Evolutionary conservation across 2,888 invertebrate species (phyloP), one percentile per base, ranked within the genome.

Genomic region (Tholera decimalis): DNA sequence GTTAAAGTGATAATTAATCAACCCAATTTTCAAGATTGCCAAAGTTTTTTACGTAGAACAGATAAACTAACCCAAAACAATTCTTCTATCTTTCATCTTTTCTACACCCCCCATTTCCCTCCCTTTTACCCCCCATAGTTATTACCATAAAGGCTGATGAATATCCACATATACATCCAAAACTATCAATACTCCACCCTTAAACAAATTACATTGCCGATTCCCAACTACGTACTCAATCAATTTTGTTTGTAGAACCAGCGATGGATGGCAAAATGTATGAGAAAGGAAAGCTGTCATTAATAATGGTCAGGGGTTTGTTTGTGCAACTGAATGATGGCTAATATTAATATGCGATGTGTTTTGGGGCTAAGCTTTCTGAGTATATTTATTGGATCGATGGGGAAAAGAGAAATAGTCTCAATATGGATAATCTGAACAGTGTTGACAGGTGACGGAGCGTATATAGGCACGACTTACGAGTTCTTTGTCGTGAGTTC

Each of bases 131-230:
- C 65, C 77, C 46, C 72, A 69, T 76, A 77, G 85, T 87, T 89
- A 89, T 90, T 89, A 87, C 85, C 89, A 90, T 89, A 89, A 88
- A 90, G 85, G 83, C 86, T 86, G 89, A 90, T 89, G 89, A 90
- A 90, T 88, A 88, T 89, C 88, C 84, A 57, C 83, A 86, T 84
- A 85, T 75, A 84, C 82, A 78, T 82, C 75, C 72, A 83, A 82
- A 83, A 77, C 76, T 83, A 81, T 87, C 84, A 79, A 85, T 80
- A 79, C 69, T 69, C 70, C 43, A 72, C 64, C 64, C 61, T 5
- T 37, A 44, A 64, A 64, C 71, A 47, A 61, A 18, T 69, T 73
- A 66, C 81, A 85, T 77, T 77, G 74, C 75, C 53, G 70, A 66
- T 58, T 55, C 46, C 47, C 13, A 60, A 53, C 37, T 22, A 59